Evolutionary conservation across 1,140 invertebrate species (phyloP).

Genomic region (Calosoma granatense): DNA sequence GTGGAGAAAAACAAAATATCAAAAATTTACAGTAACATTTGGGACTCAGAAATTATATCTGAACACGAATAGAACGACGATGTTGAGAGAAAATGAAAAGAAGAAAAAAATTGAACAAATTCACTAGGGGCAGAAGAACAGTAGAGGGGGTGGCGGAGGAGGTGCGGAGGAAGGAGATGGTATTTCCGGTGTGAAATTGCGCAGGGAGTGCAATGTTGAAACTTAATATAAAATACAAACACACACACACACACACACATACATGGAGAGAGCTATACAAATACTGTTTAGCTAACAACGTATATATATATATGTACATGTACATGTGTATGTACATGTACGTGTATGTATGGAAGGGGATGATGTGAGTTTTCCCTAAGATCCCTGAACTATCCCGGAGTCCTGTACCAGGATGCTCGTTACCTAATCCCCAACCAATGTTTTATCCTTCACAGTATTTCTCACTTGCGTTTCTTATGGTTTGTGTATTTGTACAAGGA

Average conservation of each 20-base stretch:
- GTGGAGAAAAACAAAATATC: too few relatives aligned
- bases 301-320: too few relatives aligned
- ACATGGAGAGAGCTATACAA: too few relatives aligned
- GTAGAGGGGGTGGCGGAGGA: too few relatives aligned
- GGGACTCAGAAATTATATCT: too few relatives aligned
- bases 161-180: background rate
- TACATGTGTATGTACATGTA: too few relatives aligned
- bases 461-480: slow-evolving; percentile 23
- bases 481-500: too few relatives aligned
- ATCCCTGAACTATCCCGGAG: background rate
- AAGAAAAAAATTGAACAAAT: background rate
- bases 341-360: background rate
- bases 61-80: background rate
- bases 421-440: slow-evolving; percentile 35
- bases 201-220: background rate
- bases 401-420: slow-evolving; percentile 17
- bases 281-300: too few relatives aligned
- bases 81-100: background rate
- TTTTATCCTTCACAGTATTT: slow-evolving; percentile 34
- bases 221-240: background rate
- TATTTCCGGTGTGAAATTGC: background rate
- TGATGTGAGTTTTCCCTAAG: background rate
- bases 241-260: too few relatives aligned
- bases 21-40: background rate
- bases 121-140: background rate